phyloP scores from a whole-genome alignment of 2,888 invertebrate species.

The Altica lythri region DNA sequence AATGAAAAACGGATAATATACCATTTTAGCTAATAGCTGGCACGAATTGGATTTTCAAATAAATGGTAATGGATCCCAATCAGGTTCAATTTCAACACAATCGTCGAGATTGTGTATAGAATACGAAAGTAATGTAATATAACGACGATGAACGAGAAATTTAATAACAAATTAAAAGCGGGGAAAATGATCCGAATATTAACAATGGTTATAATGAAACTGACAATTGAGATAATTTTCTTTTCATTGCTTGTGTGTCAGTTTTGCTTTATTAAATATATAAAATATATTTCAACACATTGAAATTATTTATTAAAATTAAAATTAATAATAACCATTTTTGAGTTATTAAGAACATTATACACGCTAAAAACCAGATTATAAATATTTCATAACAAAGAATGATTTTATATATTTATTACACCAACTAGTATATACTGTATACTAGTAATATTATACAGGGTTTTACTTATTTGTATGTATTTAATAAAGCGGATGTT shows the following conservation, averaged over 20 bases:
- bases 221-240: not conserved
- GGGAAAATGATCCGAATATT: not conserved
- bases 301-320: too few species aligned
- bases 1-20: slow-evolving; percentile 19
- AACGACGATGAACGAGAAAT: not conserved
- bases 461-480: too few species aligned
- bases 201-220: not conserved
- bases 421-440: too few species aligned
- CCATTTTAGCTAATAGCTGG: slow-evolving; percentile 17
- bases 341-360: too few species aligned
- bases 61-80: slow-evolving; percentile 22
- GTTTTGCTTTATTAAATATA: too few species aligned
- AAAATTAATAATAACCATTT: too few species aligned
- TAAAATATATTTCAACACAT: too few species aligned
- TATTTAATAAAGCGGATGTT: too few species aligned
- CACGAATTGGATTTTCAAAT: slow-evolving; percentile 17
- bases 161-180: slow-evolving; percentile 9
- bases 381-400: too few species aligned
- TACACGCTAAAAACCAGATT: too few species aligned
- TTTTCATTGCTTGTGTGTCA: not conserved
- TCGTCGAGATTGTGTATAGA: slow-evolving; percentile 14
- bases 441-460: too few species aligned
- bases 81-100: slow-evolving; percentile 18
- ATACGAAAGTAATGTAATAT: slow-evolving; percentile 14
- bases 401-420: too few species aligned